These are phyloP conservation scores for Colius striatus DNA, from an alignment of 2,113 vertebrate species.

Conservation along the genomic window DNA sequence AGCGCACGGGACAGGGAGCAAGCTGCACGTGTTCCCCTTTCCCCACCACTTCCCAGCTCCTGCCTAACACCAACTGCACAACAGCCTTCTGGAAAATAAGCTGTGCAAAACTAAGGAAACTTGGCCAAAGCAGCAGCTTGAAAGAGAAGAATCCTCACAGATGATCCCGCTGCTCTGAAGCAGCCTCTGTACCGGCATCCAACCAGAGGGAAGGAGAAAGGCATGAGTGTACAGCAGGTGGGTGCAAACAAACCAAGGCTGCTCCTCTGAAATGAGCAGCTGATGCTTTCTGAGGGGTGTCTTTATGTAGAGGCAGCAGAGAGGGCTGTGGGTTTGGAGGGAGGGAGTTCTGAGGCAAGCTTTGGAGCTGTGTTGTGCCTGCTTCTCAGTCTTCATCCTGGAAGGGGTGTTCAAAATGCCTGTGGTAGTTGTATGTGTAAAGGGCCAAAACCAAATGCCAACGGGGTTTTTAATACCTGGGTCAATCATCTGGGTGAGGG, in stretches of 20 bases:
- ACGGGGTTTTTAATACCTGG: too few relatives aligned
- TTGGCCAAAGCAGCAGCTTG: neutral
- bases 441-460: neutral
- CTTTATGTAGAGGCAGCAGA: neutral
- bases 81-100: neutral
- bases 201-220: neutral
- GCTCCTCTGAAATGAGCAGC: neutral
- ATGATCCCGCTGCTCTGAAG: neutral
- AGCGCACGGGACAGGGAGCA: neutral
- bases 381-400: neutral
- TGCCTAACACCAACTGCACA: neutral
- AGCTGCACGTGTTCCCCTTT: neutral
- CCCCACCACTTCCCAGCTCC: neutral
- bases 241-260: neutral
- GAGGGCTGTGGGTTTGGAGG: fast-evolving
- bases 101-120: neutral
- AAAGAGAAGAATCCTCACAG: neutral
- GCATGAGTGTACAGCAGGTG: neutral
- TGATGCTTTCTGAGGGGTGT: neutral
- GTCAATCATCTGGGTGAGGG: too few relatives aligned
- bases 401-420: neutral
- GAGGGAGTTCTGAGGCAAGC: neutral
- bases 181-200: neutral
- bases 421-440: neutral
- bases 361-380: neutral